phyloP scores from a whole-genome alignment of 1,140 invertebrate species.

The Drosophila suzukii region DNA sequence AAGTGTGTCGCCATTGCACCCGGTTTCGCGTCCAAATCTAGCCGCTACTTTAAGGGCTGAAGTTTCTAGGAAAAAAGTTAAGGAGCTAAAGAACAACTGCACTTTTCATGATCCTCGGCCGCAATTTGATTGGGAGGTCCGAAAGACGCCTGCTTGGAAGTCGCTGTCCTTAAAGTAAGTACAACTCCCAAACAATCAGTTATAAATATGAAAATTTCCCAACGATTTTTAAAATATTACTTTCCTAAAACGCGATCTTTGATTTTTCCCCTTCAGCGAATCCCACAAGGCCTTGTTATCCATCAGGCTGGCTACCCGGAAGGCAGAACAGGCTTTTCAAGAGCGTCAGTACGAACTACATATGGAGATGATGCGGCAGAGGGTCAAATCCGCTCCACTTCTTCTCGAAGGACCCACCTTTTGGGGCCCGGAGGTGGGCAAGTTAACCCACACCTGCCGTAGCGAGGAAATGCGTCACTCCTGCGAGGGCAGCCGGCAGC shows the following conservation, averaged over 20 bases:
- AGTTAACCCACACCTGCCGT: conserved; percentile 70
- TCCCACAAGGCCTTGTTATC: conserved; percentile 74
- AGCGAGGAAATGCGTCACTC: conserved; percentile 63
- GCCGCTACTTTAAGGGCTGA: conserved; percentile 80
- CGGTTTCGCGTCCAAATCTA: conserved; percentile 78
- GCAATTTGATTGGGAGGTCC: conserved; percentile 78
- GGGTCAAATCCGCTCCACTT: conserved; percentile 79
- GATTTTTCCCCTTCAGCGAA: conserved; percentile 56
- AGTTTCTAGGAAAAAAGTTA: conserved; percentile 73
- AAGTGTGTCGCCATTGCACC: conserved; percentile 72
- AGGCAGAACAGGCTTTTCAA: conserved; percentile 78
- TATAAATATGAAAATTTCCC: neutral
- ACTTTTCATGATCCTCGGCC: conserved; percentile 68
- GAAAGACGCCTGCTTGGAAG: conserved; percentile 83
- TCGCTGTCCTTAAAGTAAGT: conserved; percentile 77
- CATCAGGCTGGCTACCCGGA: conserved; percentile 79
- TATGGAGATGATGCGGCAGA: conserved; percentile 81
- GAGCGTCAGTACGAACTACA: conserved; percentile 79
- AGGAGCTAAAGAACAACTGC: conserved; percentile 77
- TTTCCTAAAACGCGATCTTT: neutral
- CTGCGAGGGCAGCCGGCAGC: conserved; percentile 63
- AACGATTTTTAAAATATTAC: too few species aligned
- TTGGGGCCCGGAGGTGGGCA: conserved; percentile 80
- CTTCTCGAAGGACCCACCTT: conserved; percentile 77
- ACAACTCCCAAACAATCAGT: neutral